These are phyloP conservation scores for Gasterosteus aculeatus DNA, from an alignment of 2,113 vertebrate genomes.

Conservation along the genomic window DNA sequence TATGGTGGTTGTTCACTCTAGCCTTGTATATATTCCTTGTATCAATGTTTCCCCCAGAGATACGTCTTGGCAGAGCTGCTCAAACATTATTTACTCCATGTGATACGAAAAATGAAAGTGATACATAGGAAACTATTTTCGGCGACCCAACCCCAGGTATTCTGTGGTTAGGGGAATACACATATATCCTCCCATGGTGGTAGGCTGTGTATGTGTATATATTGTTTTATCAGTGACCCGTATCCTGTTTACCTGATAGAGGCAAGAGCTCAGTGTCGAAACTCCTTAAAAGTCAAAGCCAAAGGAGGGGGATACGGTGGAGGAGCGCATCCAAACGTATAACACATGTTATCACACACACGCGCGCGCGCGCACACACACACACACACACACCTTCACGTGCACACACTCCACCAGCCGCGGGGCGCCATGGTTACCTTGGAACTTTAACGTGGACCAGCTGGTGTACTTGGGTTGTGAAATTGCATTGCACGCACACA, in stretches of 20 bases:
- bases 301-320: slow-evolving; percentile 70
- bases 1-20: slow-evolving; percentile 35
- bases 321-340: slow-evolving; percentile 85
- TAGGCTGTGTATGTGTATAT: slow-evolving; percentile 75
- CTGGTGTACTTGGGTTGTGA: slow-evolving; percentile 87
- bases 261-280: slow-evolving; percentile 80
- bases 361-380: slow-evolving; percentile 41
- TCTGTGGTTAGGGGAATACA: slow-evolving; percentile 47
- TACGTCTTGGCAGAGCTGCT: slow-evolving; percentile 53
- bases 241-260: slow-evolving; percentile 86
- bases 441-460: slow-evolving; percentile 89
- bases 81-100: slow-evolving; percentile 54
- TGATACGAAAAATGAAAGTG: slow-evolving; percentile 59
- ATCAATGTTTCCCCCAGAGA: slow-evolving; percentile 47
- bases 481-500: slow-evolving; percentile 80
- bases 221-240: slow-evolving; percentile 85
- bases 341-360: slow-evolving; percentile 83
- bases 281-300: slow-evolving; percentile 85
- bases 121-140: slow-evolving; percentile 63
- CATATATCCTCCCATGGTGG: slow-evolving; percentile 64
- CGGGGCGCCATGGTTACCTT: slow-evolving; percentile 87
- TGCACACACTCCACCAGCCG: slow-evolving; percentile 76
- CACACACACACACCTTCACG: slow-evolving; percentile 41
- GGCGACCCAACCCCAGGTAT: slow-evolving; percentile 54
- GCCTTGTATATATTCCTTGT: slow-evolving; percentile 49